Evolutionary conservation across 2,888 invertebrate genomes (phyloP).

Genomic region (Clostera curtula): DNA sequence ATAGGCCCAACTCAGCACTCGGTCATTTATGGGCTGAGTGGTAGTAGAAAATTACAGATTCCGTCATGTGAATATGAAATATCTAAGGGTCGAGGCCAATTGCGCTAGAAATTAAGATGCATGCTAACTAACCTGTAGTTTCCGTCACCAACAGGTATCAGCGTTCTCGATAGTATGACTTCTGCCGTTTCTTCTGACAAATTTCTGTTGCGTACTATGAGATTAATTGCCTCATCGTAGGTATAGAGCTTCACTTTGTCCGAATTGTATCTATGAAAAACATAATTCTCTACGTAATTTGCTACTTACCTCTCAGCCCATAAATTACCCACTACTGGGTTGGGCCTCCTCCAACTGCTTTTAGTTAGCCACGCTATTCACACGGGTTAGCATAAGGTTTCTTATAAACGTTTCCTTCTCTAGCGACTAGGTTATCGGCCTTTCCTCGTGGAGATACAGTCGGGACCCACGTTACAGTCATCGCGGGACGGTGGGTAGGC

Average conservation of each 20-base stretch:
- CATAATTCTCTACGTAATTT: neutral
- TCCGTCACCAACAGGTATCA: slow-evolving; percentile 49
- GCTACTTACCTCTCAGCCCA: neutral
- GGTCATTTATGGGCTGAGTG: no score
- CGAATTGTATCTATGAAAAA: slow-evolving; percentile 22
- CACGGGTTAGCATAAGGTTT: no score
- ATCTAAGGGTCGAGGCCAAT: no score
- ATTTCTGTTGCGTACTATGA: slow-evolving; percentile 45
- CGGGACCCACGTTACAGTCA: neutral
- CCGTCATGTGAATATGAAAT: no score
- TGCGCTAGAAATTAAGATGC: neutral
- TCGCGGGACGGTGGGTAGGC: no score
- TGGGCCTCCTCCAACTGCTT: no score
- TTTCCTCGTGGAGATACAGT: no score
- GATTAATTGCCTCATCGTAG: slow-evolving; percentile 49
- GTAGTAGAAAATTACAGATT: neutral
- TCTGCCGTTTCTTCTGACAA: slow-evolving; percentile 63
- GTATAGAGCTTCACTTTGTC: slow-evolving; percentile 27
- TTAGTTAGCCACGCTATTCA: no score
- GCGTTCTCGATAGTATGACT: slow-evolving; percentile 55
- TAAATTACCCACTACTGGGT: no score
- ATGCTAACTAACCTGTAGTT: slow-evolving; percentile 42
- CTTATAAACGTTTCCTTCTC: no score
- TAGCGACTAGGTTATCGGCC: no score
- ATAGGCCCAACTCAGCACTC: no score